Percentiles rank a stretch among this genome's conserved stretches.
These are phyloP conservation scores for Lacerta viridis DNA, from an alignment of 2,797 vertebrate genomes.

Conservation along the genomic window DNA sequence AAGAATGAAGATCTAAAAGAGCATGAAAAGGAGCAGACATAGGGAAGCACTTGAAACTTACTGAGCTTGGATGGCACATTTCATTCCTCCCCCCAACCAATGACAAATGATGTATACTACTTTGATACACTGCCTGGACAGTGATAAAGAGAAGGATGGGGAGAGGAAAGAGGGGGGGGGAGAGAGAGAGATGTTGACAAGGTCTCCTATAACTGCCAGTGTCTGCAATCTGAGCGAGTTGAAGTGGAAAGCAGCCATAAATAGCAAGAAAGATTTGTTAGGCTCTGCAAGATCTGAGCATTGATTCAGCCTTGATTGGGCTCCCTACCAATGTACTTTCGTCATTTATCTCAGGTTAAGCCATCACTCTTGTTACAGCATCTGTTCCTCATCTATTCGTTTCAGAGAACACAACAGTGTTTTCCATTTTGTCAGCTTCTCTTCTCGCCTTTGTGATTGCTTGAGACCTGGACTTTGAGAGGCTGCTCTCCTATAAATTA, in stretches of 20 bases:
- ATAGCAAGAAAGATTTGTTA: constrained; percentile 61
- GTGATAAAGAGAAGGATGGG: neutral
- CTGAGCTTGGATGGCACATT: neutral
- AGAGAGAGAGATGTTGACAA: neutral
- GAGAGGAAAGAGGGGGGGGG: too few species aligned
- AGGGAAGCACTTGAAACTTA: neutral
- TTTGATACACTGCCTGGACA: constrained; percentile 16
- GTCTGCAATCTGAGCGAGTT: constrained; percentile 20
- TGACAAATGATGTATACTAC: neutral
- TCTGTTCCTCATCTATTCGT: constrained; percentile 59
- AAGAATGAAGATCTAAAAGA: constrained; percentile 18
- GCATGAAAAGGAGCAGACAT: neutral
- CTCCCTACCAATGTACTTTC: constrained; percentile 46
- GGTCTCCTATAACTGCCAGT: constrained; percentile 49
- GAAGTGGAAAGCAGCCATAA: constrained; percentile 54
- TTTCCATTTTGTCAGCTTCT: constrained; percentile 64
- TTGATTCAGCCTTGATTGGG: constrained; percentile 69
- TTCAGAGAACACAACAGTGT: neutral
- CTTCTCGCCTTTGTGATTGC: constrained; percentile 60
- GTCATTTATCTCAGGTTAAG: constrained; percentile 67
- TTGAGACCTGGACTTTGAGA: constrained; percentile 51
- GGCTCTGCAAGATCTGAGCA: constrained; percentile 62
- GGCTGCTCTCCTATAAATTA: constrained; percentile 42
- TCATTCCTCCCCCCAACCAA: neutral
- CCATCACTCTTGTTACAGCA: constrained; percentile 61